Conservation (phyloP, 92 coral and sea anemone genomes). For the Umimayanthus kanabou region DNA sequence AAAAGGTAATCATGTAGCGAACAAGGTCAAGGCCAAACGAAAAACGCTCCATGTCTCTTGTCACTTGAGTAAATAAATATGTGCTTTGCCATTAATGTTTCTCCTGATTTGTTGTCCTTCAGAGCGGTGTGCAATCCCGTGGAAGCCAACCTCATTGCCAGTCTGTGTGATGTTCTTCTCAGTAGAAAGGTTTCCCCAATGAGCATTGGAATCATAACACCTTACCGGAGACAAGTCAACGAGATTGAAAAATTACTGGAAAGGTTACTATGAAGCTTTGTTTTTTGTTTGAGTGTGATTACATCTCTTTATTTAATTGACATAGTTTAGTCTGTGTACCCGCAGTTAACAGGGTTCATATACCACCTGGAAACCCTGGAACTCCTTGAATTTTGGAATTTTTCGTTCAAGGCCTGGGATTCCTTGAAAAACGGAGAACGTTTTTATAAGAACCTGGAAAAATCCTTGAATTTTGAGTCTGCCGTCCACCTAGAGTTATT, state of each 20-base stretch:
- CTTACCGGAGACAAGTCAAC: slow-evolving; percentile 72
- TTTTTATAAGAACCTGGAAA: too few relatives aligned
- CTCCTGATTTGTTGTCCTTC: neutral
- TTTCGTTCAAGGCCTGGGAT: too few relatives aligned
- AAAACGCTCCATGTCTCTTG: neutral
- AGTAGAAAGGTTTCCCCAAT: slow-evolving; percentile 24
- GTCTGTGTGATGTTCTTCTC: slow-evolving; percentile 46
- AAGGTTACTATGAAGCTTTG: slow-evolving; percentile 35
- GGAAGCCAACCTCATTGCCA: slow-evolving; percentile 55
- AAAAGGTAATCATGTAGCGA: too few relatives aligned
- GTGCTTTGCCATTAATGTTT: neutral
- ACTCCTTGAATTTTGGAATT: too few relatives aligned
- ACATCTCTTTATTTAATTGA: neutral
- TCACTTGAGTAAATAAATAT: neutral
- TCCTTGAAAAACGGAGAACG: too few relatives aligned
- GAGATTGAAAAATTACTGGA: slow-evolving; percentile 57
- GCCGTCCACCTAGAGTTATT: too few relatives aligned
- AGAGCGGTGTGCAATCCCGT: slow-evolving; percentile 67
- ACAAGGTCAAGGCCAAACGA: too few relatives aligned
- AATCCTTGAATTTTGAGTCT: too few relatives aligned
- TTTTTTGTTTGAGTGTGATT: neutral
- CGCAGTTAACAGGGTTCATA: too few relatives aligned
- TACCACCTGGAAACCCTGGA: too few relatives aligned
- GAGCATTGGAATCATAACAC: slow-evolving; percentile 88
- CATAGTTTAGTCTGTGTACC: too few relatives aligned